Percentiles rank a stretch among this genome's conserved stretches.
Conservation (phyloP, 2,797 vertebrate genomes). For the Chloroceryle amazona region DNA sequence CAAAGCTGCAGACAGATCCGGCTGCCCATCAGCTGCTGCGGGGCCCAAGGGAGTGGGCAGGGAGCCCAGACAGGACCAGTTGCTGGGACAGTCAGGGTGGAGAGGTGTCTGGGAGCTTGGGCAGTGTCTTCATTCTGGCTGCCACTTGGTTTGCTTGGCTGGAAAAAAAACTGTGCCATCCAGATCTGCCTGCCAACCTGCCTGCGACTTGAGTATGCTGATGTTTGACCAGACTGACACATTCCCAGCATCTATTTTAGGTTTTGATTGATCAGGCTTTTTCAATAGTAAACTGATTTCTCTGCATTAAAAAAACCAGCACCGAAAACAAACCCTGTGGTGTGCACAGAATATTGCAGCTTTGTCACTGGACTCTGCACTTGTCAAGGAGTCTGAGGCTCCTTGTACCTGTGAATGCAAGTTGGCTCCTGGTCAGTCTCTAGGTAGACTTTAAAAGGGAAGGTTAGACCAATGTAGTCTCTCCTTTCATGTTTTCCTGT, state of each 20-base stretch:
- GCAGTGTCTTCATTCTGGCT: not conserved
- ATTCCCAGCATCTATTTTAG: not conserved
- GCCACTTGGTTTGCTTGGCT: not conserved
- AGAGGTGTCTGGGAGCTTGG: rapidly evolving
- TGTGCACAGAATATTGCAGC: rapidly evolving
- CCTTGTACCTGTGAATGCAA: not conserved
- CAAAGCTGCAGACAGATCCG: rapidly evolving
- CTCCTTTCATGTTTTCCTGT: not conserved
- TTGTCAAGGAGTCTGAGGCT: not conserved
- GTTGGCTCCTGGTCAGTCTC: not conserved
- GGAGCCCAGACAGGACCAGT: not conserved
- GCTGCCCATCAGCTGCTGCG: not conserved
- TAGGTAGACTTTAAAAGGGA: not conserved
- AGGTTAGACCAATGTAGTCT: not conserved
- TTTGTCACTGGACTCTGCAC: rapidly evolving
- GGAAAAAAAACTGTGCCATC: not conserved
- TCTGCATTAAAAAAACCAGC: not conserved
- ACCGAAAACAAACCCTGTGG: not conserved
- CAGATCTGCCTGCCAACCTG: not conserved
- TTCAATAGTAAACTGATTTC: not conserved
- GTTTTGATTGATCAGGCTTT: not conserved
- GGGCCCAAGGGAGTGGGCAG: not conserved
- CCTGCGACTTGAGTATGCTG: not conserved
- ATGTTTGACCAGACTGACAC: not conserved
- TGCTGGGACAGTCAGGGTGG: not conserved